Conservation (phyloP, 2,888 invertebrate species). For the Oxytorus armatus region DNA sequence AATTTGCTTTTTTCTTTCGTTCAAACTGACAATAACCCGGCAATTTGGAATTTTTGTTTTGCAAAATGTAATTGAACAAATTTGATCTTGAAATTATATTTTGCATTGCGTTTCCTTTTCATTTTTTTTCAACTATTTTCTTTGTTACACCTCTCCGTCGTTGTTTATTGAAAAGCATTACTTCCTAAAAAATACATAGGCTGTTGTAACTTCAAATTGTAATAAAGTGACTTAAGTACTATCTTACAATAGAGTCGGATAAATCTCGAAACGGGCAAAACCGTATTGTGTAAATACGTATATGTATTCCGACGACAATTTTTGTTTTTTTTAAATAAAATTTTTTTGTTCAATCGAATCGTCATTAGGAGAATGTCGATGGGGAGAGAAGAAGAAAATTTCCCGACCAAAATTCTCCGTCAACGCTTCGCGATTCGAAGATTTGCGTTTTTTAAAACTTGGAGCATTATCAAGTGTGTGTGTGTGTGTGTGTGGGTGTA, state of each 20-base stretch:
- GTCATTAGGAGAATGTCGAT: constrained; percentile 31
- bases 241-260: constrained; percentile 76
- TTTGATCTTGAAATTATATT: background rate
- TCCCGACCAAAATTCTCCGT: constrained; percentile 14
- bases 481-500: constrained; percentile 56
- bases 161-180: constrained; percentile 66
- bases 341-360: constrained; percentile 17
- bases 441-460: constrained; percentile 44
- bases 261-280: constrained; percentile 67
- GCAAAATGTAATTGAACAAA: constrained; percentile 6
- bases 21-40: too few relatives aligned
- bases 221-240: constrained; percentile 80
- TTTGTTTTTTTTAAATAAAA: constrained; percentile 36
- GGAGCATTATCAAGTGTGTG: constrained; percentile 38
- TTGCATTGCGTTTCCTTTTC: constrained; percentile 39
- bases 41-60: too few relatives aligned
- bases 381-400: background rate
- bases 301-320: constrained; percentile 52
- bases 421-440: constrained; percentile 27
- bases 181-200: constrained; percentile 63
- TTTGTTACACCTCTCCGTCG: constrained; percentile 44
- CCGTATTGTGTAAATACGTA: constrained; percentile 46
- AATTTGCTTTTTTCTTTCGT: too few relatives aligned
- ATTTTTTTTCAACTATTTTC: constrained; percentile 25
- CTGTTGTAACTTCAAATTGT: constrained; percentile 68